phyloP scores from a whole-genome alignment of 2,888 invertebrate genomes.

The Cryptosula pallasiana region DNA sequence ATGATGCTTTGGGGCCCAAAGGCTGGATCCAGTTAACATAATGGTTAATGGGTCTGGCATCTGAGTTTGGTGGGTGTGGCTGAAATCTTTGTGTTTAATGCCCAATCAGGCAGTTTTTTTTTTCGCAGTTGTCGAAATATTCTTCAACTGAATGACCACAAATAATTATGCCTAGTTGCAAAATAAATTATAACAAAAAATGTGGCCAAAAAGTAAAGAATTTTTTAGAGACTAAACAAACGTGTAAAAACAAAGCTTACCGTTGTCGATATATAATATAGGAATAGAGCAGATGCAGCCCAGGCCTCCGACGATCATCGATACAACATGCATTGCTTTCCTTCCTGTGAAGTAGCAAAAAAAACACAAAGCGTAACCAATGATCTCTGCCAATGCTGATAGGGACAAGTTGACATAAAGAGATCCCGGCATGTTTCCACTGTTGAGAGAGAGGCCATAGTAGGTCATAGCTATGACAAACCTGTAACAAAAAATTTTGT shows the following conservation, averaged over 20 bases:
- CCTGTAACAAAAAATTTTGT: background rate
- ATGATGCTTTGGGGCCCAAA: too few species aligned
- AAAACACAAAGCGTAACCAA: constrained; percentile 3
- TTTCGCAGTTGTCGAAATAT: too few species aligned
- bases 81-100: too few species aligned
- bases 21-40: too few species aligned
- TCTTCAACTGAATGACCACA: too few species aligned
- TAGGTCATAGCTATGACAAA: constrained; percentile 16
- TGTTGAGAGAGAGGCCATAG: constrained; percentile 10
- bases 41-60: too few species aligned
- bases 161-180: too few species aligned
- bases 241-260: background rate
- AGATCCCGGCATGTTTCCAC: constrained; percentile 18
- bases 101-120: too few species aligned
- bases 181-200: too few species aligned
- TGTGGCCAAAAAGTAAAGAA: too few species aligned
- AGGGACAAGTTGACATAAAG: constrained; percentile 2
- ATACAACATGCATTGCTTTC: constrained; percentile 9
- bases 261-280: background rate
- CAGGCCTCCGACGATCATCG: constrained; percentile 1
- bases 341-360: background rate
- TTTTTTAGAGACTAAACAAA: too few species aligned
- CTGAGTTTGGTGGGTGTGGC: too few species aligned
- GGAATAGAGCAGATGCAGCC: constrained; percentile 15
- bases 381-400: background rate